These are phyloP conservation scores for Papilio gigon DNA, from an alignment of 2,888 invertebrate genomes.

Conservation along the genomic window DNA sequence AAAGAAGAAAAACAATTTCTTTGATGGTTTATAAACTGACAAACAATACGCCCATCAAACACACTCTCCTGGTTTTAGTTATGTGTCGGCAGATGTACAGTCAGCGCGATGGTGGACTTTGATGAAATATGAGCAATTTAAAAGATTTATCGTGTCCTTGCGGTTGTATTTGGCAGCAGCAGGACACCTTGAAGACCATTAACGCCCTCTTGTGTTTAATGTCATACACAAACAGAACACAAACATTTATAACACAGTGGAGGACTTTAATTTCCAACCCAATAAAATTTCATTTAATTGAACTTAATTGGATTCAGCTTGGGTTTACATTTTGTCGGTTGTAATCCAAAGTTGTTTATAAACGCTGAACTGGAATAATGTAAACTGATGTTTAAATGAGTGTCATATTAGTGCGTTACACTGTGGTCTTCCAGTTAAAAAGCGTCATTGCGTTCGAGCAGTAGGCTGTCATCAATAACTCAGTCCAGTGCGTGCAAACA, in stretches of 20 bases:
- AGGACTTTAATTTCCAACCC: too few species aligned
- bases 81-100: conserved; percentile 3
- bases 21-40: not conserved
- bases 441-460: not conserved
- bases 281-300: too few species aligned
- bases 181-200: not conserved
- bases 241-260: not conserved
- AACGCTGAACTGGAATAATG: too few species aligned
- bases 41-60: not conserved
- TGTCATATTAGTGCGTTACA: not conserved
- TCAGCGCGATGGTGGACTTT: not conserved
- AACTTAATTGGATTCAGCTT: too few species aligned
- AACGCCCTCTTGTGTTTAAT: not conserved
- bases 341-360: too few species aligned
- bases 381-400: too few species aligned
- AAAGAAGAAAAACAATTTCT: not conserved
- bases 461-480: not conserved
- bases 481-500: not conserved
- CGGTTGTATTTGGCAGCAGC: not conserved
- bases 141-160: conserved; percentile 12
- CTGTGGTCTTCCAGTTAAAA: not conserved
- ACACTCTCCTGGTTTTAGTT: not conserved
- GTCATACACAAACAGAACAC: not conserved
- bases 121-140: conserved; percentile 25
- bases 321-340: too few species aligned